Conservation (phyloP, 2,888 invertebrate species). For the Napeogenes sylphis region DNA sequence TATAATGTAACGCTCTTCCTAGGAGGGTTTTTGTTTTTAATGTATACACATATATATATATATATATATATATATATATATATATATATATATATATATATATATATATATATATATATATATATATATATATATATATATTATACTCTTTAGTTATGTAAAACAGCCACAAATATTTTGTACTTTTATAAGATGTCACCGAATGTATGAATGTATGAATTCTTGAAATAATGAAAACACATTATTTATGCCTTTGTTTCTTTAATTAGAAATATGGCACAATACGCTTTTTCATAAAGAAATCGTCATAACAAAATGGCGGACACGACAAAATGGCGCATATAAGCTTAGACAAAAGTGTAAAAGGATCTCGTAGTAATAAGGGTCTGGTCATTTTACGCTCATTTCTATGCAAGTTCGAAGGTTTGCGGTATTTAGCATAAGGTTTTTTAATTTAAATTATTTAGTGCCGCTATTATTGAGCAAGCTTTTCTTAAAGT, state of each 20-base stretch:
- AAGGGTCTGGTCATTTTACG: slow-evolving; percentile 46
- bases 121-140: no score
- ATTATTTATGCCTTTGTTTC: slow-evolving; percentile 21
- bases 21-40: no score
- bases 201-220: no score
- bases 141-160: slow-evolving; percentile 9
- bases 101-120: no score
- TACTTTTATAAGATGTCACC: not conserved
- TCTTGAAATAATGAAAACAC: slow-evolving; percentile 18
- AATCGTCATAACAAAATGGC: slow-evolving; percentile 47
- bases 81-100: no score
- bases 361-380: slow-evolving; percentile 59
- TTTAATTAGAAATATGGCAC: slow-evolving; percentile 39
- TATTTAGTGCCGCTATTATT: slow-evolving; percentile 43
- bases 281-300: slow-evolving; percentile 48
- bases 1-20: no score
- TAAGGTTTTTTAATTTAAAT: slow-evolving; percentile 71
- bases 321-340: slow-evolving; percentile 10
- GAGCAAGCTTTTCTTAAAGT: slow-evolving; percentile 9
- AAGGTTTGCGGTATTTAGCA: slow-evolving; percentile 65
- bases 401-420: slow-evolving; percentile 73
- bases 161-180: not conserved
- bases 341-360: slow-evolving; percentile 63
- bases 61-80: no score
- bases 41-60: no score